Percentiles rank a stretch among this genome's conserved stretches.
These are phyloP conservation scores for Phthorimaea operculella DNA, from an alignment of 1,140 invertebrate genomes.

Conservation along the genomic window DNA sequence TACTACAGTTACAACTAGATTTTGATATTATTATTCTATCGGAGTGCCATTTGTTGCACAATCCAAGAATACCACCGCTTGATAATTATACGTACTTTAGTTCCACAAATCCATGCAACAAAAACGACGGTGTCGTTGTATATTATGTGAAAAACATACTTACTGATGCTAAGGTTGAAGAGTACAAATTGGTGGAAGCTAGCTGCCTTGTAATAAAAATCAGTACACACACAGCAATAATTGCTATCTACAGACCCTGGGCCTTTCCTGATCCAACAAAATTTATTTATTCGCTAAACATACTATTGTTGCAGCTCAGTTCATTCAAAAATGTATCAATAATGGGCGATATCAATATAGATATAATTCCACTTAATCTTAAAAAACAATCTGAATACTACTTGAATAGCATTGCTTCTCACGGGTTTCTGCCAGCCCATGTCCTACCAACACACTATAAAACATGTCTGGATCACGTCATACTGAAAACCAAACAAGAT, in stretches of 20 bases:
- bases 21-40: slow-evolving; percentile 12
- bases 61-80: slow-evolving; percentile 4
- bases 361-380: not conserved
- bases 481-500: not conserved
- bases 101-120: slow-evolving; percentile 5
- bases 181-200: slow-evolving; percentile 2
- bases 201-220: slow-evolving; percentile 4
- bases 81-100: not conserved
- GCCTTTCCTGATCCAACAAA: not conserved
- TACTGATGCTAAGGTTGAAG: not conserved
- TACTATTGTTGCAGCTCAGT: not conserved
- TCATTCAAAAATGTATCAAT: slow-evolving; percentile 7
- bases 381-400: slow-evolving; percentile 3
- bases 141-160: slow-evolving; percentile 6
- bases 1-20: not conserved
- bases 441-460: not conserved
- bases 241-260: slow-evolving; percentile 10
- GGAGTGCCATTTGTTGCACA: slow-evolving; percentile 11
- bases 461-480: slow-evolving; percentile 7
- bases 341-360: slow-evolving; percentile 11
- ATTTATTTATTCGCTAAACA: slow-evolving; percentile 9
- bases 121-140: slow-evolving; percentile 15
- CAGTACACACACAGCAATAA: slow-evolving; percentile 4
- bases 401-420: slow-evolving; percentile 6
- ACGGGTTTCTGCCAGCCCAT: slow-evolving; percentile 13